Percentiles rank a stretch among this genome's conserved stretches.
Conservation (phyloP, 1,140 invertebrate species). For the Dermatophagoides farinae region DNA sequence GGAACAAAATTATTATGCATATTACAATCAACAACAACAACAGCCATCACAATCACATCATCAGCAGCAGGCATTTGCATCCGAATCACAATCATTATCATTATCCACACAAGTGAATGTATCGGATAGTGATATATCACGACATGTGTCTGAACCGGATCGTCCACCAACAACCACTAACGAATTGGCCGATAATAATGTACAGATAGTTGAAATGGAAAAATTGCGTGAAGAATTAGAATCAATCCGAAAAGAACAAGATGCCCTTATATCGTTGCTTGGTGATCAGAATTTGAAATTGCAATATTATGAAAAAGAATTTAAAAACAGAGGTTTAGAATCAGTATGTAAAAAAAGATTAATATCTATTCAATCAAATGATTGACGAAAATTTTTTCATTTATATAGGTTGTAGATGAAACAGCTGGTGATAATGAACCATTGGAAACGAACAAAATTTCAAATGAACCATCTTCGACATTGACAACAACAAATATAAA, state of each 20-base stretch:
- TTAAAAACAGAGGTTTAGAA: slow-evolving; percentile 38
- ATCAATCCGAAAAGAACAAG: slow-evolving; percentile 62
- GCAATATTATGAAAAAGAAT: slow-evolving; percentile 41
- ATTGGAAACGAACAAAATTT: no score
- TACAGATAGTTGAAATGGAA: slow-evolving; percentile 19
- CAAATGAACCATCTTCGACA: no score
- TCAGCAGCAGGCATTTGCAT: no score
- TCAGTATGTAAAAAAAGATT: not conserved
- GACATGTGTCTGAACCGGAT: not conserved
- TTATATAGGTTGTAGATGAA: not conserved
- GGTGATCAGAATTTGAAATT: slow-evolving; percentile 60
- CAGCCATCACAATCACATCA: no score
- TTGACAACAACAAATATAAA: no score
- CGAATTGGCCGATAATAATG: slow-evolving; percentile 18
- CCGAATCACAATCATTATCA: no score
- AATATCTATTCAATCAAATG: not conserved
- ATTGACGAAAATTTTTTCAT: not conserved
- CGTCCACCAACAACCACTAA: not conserved
- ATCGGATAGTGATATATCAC: not conserved
- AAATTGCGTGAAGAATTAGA: slow-evolving; percentile 35
- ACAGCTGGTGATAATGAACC: no score
- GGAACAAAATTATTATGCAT: slow-evolving; percentile 23
- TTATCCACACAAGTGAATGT: not conserved
- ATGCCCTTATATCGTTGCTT: slow-evolving; percentile 62
- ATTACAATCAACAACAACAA: not conserved